Base-by-base conservation (phyloP, 2,113 vertebrate species). In the Corythornis cristatus region DNA sequence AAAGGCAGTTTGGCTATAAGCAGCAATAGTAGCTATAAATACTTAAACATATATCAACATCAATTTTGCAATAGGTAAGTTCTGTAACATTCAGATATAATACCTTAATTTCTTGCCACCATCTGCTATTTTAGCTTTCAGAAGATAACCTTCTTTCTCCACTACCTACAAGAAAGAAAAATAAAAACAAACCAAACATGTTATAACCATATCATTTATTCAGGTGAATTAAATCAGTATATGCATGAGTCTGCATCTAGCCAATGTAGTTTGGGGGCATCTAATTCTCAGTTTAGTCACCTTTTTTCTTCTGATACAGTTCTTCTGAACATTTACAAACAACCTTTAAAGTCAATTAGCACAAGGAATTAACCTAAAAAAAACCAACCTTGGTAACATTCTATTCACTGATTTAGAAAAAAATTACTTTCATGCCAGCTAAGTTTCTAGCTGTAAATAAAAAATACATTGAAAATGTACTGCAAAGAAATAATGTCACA, bases 51-150 rank as follows among this genome's bases (percentile, higher is more conserved):
- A 15, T 8, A 61, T 25, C 18, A 67, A 17, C 37, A 14, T 57
- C 33, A 45, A 35, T 60, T 70, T 60, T 82, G 43, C 22, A 73
- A 5, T 9, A 19, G 20, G 6, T 19, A 81, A 83, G 6, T 29
- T 89, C 45, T 43, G 17, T 26, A 83, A 57, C 15, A 22, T 68
- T 31, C 12, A 61, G 5, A 40, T 15, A 16, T 42, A 66, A 62
- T 98, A 99, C 98, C 98, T 98, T 96, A 98, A 97, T 95, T 99
- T 99, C 94, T 99, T 99, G 60, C 99, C 99, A 45, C 98, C 97
- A 9, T 99, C 98, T 77, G 98, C 98, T 96, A 99, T 99, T 97
- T 99, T 99, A 81, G 99, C 98, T 97, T 99, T 98, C 72, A 99
- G 98, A 95, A 99, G 96, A 93, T 98, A 98, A 58, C 98, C 98